phyloP scores from a whole-genome alignment of 2,888 invertebrate species.

The Drosophila neotestacea region DNA sequence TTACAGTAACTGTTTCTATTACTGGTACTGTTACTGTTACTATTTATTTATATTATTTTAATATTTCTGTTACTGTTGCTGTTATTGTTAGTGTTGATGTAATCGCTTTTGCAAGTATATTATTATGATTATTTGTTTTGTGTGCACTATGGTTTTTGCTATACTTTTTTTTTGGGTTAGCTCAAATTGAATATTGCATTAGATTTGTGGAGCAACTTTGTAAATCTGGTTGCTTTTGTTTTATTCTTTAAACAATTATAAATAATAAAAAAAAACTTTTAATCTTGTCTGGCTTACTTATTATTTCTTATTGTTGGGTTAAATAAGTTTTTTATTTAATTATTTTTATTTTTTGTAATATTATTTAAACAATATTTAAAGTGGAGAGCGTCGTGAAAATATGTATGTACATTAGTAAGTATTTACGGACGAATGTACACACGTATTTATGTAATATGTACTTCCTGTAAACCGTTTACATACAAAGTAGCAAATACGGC shows the following conservation, averaged over 20 bases:
- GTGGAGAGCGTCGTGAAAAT: slow-evolving; percentile 36
- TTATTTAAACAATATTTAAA: slow-evolving; percentile 46
- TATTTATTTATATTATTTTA: slow-evolving; percentile 8
- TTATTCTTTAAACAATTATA: slow-evolving; percentile 23
- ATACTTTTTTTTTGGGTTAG: slow-evolving; percentile 23
- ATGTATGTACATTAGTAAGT: slow-evolving; percentile 32
- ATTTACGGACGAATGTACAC: slow-evolving; percentile 17
- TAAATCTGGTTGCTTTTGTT: slow-evolving; percentile 16
- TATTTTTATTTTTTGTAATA: slow-evolving; percentile 7
- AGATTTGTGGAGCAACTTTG: slow-evolving; percentile 6
- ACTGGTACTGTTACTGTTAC: slow-evolving; percentile 10
- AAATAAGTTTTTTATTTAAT: slow-evolving; percentile 17
- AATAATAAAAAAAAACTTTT: slow-evolving; percentile 6
- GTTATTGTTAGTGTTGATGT: slow-evolving; percentile 18
- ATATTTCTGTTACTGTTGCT: slow-evolving; percentile 10
- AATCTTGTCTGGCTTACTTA: slow-evolving; percentile 6
- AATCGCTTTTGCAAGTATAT: slow-evolving; percentile 17
- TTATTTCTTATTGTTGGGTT: slow-evolving; percentile 19
- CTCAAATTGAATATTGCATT: slow-evolving; percentile 43
- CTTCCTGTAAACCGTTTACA: slow-evolving; percentile 19
- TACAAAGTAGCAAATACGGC: background rate
- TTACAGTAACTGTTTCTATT: slow-evolving; percentile 20
- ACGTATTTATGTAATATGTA: slow-evolving; percentile 15
- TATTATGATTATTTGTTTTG: slow-evolving; percentile 33
- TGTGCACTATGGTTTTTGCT: slow-evolving; percentile 29